Conservation (phyloP, 2,113 vertebrate species). For the human region GRCh38 chr11:122143501-122144000, state of each 20-base stretch:
- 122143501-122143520: neutral
- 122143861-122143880: neutral
- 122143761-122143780: neutral
- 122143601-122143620: neutral
- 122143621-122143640: neutral
- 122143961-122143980: neutral
- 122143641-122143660: neutral
- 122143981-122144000: too few species aligned
- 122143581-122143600: neutral
- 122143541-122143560: neutral
- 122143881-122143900: slow-evolving; percentile 30
- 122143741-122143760: neutral
- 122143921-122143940: neutral
- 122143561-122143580: neutral
- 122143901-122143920: neutral
- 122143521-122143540: neutral
- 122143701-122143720: neutral
- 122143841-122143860: neutral
- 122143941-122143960: neutral
- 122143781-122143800: neutral
- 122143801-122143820: neutral
- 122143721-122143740: slow-evolving; percentile 21
- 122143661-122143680: slow-evolving; percentile 28
- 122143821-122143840: neutral
- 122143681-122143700: neutral